Evolutionary conservation across 1,140 invertebrate genomes (phyloP).

Genomic region (Epicauta chinensis): DNA sequence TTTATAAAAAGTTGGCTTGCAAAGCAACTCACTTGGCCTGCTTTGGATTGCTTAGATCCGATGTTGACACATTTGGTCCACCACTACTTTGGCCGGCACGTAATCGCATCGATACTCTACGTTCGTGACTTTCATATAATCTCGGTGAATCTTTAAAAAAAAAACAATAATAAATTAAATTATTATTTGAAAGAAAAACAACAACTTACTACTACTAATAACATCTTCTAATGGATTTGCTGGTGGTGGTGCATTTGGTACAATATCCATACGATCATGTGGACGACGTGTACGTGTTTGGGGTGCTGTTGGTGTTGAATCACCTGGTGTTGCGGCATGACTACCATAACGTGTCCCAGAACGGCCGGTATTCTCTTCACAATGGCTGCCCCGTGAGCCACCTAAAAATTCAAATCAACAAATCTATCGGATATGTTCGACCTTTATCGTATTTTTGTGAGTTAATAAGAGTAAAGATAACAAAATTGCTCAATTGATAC

Average conservation of each 20-base stretch:
- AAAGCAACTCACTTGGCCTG: conserved; percentile 42
- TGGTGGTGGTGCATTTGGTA: conserved; percentile 27
- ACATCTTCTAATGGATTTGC: conserved; percentile 38
- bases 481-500: too few relatives aligned
- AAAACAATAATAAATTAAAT: not conserved
- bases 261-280: conserved; percentile 36
- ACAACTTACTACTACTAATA: conserved; percentile 37
- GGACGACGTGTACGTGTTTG: conserved; percentile 31
- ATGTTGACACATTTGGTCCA: conserved; percentile 40
- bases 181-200: not conserved
- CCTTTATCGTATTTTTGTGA: too few relatives aligned
- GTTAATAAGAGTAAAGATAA: too few relatives aligned
- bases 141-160: conserved; percentile 41
- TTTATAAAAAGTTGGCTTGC: not conserved
- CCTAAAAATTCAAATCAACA: conserved; percentile 25
- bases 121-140: conserved; percentile 47
- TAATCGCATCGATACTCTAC: conserved; percentile 48
- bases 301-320: conserved; percentile 30
- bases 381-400: conserved; percentile 38
- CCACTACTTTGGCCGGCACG: conserved; percentile 36
- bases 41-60: conserved; percentile 40
- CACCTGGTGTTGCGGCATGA: conserved; percentile 29
- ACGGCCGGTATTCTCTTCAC: conserved; percentile 36
- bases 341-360: conserved; percentile 32
- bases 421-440: too few relatives aligned